Evolutionary conservation across 2,113 vertebrate genomes (phyloP).

Genomic region (Laticauda colubrina): DNA sequence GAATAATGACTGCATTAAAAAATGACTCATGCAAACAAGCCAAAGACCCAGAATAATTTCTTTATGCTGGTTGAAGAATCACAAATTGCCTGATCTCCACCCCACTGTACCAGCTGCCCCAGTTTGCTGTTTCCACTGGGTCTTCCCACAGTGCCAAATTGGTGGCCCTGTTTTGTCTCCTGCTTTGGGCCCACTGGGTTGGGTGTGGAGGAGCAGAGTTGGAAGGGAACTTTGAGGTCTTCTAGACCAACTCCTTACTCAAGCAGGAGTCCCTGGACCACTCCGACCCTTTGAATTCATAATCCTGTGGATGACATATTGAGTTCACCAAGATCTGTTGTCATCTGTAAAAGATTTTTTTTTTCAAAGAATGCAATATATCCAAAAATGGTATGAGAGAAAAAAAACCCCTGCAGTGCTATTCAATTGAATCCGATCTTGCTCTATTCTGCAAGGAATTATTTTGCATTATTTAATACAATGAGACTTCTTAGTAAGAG

Average conservation of each 20-base stretch:
- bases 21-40: constrained; percentile 49
- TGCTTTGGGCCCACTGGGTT: not conserved
- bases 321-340: not conserved
- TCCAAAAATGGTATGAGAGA: not conserved
- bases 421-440: not conserved
- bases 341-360: accelerated
- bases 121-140: not conserved
- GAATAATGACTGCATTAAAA: constrained; percentile 46
- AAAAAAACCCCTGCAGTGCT: not conserved
- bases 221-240: not conserved
- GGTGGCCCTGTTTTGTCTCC: not conserved
- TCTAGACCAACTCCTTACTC: not conserved
- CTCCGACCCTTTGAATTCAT: not conserved
- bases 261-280: not conserved
- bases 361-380: not conserved
- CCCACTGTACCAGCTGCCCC: not conserved
- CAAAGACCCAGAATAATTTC: constrained; percentile 26
- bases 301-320: not conserved
- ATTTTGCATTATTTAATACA: constrained; percentile 16
- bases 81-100: not conserved
- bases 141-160: not conserved
- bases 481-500: constrained; percentile 21
- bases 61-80: constrained; percentile 1
- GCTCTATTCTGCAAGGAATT: not conserved
- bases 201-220: not conserved